Conservation (phyloP, 2,113 vertebrate genomes). For the Myotis lucifugus region DNA sequence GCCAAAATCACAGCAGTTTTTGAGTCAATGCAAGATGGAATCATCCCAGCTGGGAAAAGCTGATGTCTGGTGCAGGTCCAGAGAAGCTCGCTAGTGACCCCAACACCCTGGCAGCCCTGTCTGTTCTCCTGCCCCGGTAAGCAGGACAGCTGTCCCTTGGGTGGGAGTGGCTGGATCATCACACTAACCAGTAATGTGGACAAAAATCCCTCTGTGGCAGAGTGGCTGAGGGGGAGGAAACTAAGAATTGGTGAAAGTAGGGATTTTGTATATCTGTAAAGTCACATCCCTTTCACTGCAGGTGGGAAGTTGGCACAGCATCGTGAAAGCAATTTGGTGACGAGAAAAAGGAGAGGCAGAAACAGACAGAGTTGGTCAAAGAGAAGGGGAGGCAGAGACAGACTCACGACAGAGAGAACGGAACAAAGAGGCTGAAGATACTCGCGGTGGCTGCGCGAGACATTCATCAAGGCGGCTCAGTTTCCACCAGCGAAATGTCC, state of each 20-base stretch:
- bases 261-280: neutral
- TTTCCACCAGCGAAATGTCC: neutral
- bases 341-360: conserved; percentile 25
- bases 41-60: conserved; percentile 47
- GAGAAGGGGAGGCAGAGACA: conserved; percentile 23
- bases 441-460: neutral
- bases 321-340: conserved; percentile 43
- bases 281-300: conserved; percentile 12
- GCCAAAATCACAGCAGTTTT: conserved; percentile 59
- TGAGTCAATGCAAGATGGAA: conserved; percentile 38
- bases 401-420: conserved; percentile 22
- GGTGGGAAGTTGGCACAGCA: conserved; percentile 37
- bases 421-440: conserved; percentile 44
- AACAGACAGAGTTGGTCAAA: conserved; percentile 48
- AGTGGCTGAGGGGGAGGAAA: neutral
- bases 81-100: neutral
- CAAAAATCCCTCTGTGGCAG: neutral
- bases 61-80: neutral
- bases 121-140: neutral
- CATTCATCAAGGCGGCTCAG: neutral
- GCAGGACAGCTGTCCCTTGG: neutral
- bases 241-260: neutral
- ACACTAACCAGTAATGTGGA: neutral
- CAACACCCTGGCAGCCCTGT: neutral
- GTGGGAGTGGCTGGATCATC: neutral